These are phyloP conservation scores for Bradypodion pumilum DNA, from an alignment of 2,797 vertebrate genomes.

Conservation along the genomic window DNA sequence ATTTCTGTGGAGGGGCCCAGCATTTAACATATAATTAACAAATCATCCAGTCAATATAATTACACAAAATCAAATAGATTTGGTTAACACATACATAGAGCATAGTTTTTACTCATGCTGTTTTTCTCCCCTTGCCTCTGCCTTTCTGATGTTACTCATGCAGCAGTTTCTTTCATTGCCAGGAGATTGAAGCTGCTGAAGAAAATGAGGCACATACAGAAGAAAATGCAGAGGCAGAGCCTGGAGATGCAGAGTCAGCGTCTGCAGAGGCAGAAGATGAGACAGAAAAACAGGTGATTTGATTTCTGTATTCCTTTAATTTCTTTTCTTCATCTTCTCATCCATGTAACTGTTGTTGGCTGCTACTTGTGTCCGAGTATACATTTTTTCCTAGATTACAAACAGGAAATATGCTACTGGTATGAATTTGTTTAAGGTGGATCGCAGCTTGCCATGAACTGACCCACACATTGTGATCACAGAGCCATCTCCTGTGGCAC, in stretches of 20 bases:
- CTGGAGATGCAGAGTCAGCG: too few species aligned
- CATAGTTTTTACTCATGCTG: constrained; percentile 10
- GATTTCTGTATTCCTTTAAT: neutral
- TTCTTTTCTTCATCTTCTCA: neutral
- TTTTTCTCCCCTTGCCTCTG: constrained; percentile 21
- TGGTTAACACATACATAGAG: constrained; percentile 20
- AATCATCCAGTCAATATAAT: neutral
- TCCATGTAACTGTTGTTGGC: too few species aligned
- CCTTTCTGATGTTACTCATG: constrained; percentile 11
- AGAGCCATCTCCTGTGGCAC: too few species aligned
- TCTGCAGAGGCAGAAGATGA: constrained; percentile 28
- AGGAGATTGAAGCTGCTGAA: constrained; percentile 60
- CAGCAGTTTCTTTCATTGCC: constrained; percentile 34
- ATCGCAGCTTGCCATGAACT: too few species aligned
- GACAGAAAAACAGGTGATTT: constrained; percentile 68
- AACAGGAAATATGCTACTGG: too few species aligned
- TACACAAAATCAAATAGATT: constrained; percentile 1
- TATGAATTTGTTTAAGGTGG: too few species aligned
- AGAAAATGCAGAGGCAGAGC: constrained; percentile 31
- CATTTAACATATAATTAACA: constrained; percentile 21
- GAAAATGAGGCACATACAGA: constrained; percentile 55
- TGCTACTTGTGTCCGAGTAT: too few species aligned
- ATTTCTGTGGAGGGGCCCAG: too few species aligned
- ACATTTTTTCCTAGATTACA: too few species aligned
- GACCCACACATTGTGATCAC: too few species aligned